Evolutionary conservation across 2,888 invertebrate genomes (phyloP), one percentile per base, ranked within the genome.

Genomic region (Nemoura dubitans): DNA sequence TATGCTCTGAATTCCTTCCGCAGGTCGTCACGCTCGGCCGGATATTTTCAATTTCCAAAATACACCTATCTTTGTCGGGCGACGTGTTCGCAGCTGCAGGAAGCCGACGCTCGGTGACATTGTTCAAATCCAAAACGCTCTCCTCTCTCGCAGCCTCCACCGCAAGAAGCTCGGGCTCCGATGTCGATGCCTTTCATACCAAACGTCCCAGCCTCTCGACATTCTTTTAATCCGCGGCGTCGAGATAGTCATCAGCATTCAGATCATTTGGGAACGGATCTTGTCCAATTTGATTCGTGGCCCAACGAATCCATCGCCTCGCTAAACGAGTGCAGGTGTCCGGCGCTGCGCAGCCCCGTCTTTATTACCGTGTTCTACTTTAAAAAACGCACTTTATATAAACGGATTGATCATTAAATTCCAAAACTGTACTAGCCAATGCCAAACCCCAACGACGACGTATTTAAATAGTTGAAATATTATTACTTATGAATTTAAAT

Each of bases 21-120:
- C 59, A 36, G 36, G 36, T 59, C 81, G 29, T 29, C 29, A 29
- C 84, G 76, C 84, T 84, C 59, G 76, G 84, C 59, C 76, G 84
- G 84, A 84, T 28, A 76, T 84, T 84, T 84, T 84, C 84, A 84
- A 59, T 30, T 84, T 84, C 28, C 81, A 28, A 42, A 36, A 83
- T 76, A 28, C 28, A 78, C 78, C 81, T n/a, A 81, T 81, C 81
- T 81, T 84, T 84, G 59, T 84, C 84, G 28, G 25, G 29, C 82
- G 14, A 42, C 28, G 28, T 59, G 59, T 16, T 76, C n/a, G 84
- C 84, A 84, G 84, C 84, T 84, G 84, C 84, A 84, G 84, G 84
- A 84, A 76, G 29, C 59, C 36, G 36, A 3, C 10, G 36, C 5
- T 76, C 6, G 36, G 59, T 76, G 84, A 84, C 84, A 84, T 29